phyloP scores from a whole-genome alignment of 2,888 invertebrate species.

The Venusia cambrica region DNA sequence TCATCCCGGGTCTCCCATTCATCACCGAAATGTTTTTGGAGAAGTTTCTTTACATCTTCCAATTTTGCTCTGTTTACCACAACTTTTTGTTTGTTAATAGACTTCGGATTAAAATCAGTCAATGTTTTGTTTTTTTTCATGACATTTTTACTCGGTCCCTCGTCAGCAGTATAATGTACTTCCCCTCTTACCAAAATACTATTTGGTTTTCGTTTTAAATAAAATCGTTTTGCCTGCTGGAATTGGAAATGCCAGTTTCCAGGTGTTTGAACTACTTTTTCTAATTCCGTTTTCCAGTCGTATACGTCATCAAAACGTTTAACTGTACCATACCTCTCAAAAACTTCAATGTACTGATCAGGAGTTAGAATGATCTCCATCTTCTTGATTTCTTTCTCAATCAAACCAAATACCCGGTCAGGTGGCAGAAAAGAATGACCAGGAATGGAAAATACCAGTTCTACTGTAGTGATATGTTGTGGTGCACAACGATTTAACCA shows the following conservation, averaged over 20 bases:
- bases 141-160: not conserved
- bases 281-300: constrained; percentile 12
- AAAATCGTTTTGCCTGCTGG: constrained; percentile 10
- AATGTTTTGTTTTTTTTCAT: constrained; percentile 3
- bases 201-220: constrained; percentile 7
- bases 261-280: constrained; percentile 9
- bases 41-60: constrained; percentile 2
- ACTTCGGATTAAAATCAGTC: constrained; percentile 1
- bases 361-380: constrained; percentile 11
- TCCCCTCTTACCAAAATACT: constrained; percentile 6
- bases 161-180: constrained; percentile 1
- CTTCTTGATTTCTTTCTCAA: constrained; percentile 21
- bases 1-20: constrained; percentile 2
- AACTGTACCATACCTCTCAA: constrained; percentile 11
- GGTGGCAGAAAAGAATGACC: constrained; percentile 31
- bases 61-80: no score
- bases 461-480: constrained; percentile 17
- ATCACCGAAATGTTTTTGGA: no score
- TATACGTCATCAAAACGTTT: constrained; percentile 12
- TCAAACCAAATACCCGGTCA: constrained; percentile 28
- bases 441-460: constrained; percentile 29
- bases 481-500: constrained; percentile 26
- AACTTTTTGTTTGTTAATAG: no score
- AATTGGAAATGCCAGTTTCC: constrained; percentile 13
- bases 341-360: constrained; percentile 10